Percentiles rank a stretch among this genome's conserved stretches.
phyloP scores from a whole-genome alignment of 2,113 vertebrate species.

The Clarias gariepinus region DNA sequence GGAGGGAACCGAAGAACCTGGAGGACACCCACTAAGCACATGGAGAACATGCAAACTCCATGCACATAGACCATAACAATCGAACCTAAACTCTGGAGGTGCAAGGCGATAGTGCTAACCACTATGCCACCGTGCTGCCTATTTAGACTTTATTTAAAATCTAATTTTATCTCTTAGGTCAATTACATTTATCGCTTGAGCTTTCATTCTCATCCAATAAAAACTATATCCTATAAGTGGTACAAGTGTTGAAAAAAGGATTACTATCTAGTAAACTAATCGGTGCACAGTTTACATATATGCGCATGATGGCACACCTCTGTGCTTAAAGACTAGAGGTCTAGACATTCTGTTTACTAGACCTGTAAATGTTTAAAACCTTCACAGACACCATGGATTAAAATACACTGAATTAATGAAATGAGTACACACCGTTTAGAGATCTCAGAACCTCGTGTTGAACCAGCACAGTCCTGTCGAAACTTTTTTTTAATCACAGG shows the following conservation, averaged over 20 bases:
- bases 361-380: not conserved
- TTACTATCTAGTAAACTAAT: not conserved
- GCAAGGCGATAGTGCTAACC: too few relatives aligned
- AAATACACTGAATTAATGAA: not conserved
- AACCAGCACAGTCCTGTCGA: not conserved
- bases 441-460: not conserved
- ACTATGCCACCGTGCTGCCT: too few relatives aligned
- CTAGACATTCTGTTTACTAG: not conserved
- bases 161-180: not conserved
- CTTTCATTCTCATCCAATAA: not conserved
- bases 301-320: not conserved
- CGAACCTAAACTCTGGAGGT: too few relatives aligned
- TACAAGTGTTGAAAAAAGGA: too few relatives aligned
- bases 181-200: not conserved
- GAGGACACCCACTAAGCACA: too few relatives aligned
- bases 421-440: constrained; percentile 23
- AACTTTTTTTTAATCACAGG: not conserved
- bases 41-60: too few relatives aligned
- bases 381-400: not conserved
- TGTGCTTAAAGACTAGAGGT: not conserved
- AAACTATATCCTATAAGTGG: not conserved
- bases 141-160: too few relatives aligned
- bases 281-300: not conserved
- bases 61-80: too few relatives aligned
- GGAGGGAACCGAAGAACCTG: too few relatives aligned